phyloP scores from a whole-genome alignment of 2,797 vertebrate genomes.

The Schizopygopsis malacanthus region DNA sequence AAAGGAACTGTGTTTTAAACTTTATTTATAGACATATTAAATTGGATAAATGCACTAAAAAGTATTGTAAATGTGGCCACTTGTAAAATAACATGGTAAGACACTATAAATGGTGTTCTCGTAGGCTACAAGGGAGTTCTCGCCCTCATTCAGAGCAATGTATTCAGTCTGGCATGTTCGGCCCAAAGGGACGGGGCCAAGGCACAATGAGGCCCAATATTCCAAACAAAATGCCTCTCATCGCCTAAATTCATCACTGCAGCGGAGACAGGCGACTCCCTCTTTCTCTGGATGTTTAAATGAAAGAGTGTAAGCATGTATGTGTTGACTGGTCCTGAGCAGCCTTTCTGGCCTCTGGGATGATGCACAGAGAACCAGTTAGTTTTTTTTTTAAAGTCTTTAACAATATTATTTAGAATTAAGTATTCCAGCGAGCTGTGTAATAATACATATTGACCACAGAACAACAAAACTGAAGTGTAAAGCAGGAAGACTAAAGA shows the following conservation, averaged over 20 bases:
- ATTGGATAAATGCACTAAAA: slow-evolving; percentile 9
- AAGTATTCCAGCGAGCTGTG: not conserved
- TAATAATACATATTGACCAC: not conserved
- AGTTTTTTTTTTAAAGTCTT: slow-evolving; percentile 52
- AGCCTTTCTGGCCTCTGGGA: slow-evolving; percentile 15
- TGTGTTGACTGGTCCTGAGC: slow-evolving; percentile 25
- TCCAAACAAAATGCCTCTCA: slow-evolving; percentile 55
- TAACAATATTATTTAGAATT: slow-evolving; percentile 38
- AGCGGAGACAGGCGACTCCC: slow-evolving; percentile 26
- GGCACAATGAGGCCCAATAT: slow-evolving; percentile 30
- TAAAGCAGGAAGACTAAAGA: not conserved
- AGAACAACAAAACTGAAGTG: not conserved
- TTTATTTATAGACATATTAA: slow-evolving; percentile 8
- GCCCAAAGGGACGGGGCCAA: not conserved
- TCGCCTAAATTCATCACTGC: slow-evolving; percentile 48
- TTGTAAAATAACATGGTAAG: not conserved
- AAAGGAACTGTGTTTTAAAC: not conserved
- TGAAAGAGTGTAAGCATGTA: slow-evolving; percentile 5
- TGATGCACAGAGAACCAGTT: slow-evolving; percentile 36
- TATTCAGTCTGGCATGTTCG: slow-evolving; percentile 39
- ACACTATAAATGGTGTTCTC: not conserved
- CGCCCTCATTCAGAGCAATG: slow-evolving; percentile 22
- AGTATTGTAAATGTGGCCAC: not conserved
- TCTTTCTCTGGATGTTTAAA: slow-evolving; percentile 28
- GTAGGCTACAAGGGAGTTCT: slow-evolving; percentile 12